These are phyloP conservation scores for Acrossocheilus wenchowensis DNA, from an alignment of 2,797 vertebrate genomes.

Conservation along the genomic window DNA sequence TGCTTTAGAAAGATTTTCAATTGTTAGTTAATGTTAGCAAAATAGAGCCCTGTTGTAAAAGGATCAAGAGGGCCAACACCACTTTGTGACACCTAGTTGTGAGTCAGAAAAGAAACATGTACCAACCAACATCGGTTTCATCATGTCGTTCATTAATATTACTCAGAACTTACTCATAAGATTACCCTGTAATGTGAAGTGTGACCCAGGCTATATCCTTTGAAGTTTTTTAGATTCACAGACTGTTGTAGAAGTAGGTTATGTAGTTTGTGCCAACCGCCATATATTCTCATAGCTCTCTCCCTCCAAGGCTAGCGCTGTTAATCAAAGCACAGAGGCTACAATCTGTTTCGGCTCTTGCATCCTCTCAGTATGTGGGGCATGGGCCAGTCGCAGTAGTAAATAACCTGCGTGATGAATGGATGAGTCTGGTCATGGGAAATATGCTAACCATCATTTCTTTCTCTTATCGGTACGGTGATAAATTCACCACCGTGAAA, in stretches of 20 bases:
- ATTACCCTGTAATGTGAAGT: background rate
- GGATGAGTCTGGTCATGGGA: background rate
- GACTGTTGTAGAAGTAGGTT: slow-evolving; percentile 34
- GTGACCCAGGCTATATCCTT: background rate
- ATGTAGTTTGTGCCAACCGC: slow-evolving; percentile 6
- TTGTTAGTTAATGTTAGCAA: background rate
- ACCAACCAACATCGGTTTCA: background rate
- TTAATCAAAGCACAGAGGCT: slow-evolving; percentile 44
- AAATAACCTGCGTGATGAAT: slow-evolving; percentile 36
- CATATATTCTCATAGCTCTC: slow-evolving; percentile 24
- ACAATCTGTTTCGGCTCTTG: slow-evolving; percentile 35
- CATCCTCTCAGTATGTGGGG: slow-evolving; percentile 38
- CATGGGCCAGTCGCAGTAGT: slow-evolving; percentile 27
- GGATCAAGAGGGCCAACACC: background rate
- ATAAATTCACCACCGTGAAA: background rate
- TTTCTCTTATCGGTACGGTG: background rate
- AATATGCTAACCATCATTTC: slow-evolving; percentile 18
- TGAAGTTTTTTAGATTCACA: slow-evolving; percentile 26
- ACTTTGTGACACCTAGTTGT: background rate
- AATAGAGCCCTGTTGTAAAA: background rate
- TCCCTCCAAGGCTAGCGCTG: slow-evolving; percentile 37
- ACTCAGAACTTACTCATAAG: background rate
- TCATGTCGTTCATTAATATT: background rate
- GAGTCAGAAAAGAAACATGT: background rate
- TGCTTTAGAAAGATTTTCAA: background rate